These are phyloP conservation scores for Chaunax sp. DNA, from an alignment of 2,797 vertebrate species.

Conservation along the genomic window DNA sequence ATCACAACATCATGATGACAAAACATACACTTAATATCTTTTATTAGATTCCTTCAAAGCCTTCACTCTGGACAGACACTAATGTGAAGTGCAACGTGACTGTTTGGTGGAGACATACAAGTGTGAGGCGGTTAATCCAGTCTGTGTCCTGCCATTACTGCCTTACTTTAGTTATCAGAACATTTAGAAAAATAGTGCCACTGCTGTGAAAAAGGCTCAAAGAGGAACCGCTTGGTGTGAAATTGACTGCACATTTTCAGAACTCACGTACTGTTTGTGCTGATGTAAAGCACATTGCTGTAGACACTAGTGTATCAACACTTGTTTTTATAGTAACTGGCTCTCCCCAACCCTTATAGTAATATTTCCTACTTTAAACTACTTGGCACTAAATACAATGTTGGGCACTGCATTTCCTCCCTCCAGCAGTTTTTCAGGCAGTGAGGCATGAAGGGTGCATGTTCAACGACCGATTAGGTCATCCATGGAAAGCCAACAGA, in stretches of 20 bases:
- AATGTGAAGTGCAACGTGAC: no score
- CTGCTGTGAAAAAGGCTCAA: conserved; percentile 32
- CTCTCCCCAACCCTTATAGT: conserved; percentile 9
- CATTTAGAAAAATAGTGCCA: conserved; percentile 3
- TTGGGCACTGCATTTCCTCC: conserved; percentile 2
- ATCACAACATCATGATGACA: no score
- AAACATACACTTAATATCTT: no score
- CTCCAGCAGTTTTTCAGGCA: background rate
- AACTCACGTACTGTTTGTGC: conserved; percentile 17
- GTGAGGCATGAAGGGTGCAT: conserved; percentile 1
- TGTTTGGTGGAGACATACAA: no score
- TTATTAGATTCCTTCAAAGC: no score
- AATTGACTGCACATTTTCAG: conserved; percentile 33
- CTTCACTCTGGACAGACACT: no score
- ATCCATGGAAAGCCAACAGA: conserved; percentile 1
- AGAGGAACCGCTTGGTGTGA: conserved; percentile 43
- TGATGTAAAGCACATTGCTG: conserved; percentile 41
- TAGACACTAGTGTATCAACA: conserved; percentile 28
- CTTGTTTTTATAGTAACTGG: conserved; percentile 37
- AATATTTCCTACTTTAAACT: conserved; percentile 14
- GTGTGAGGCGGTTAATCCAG: background rate
- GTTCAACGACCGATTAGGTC: background rate
- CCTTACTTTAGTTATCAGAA: conserved; percentile 19
- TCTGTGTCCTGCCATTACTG: background rate
- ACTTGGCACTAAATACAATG: conserved; percentile 10